Conservation (phyloP, 2,113 vertebrate species). For the Clarias batrachus region DNA sequence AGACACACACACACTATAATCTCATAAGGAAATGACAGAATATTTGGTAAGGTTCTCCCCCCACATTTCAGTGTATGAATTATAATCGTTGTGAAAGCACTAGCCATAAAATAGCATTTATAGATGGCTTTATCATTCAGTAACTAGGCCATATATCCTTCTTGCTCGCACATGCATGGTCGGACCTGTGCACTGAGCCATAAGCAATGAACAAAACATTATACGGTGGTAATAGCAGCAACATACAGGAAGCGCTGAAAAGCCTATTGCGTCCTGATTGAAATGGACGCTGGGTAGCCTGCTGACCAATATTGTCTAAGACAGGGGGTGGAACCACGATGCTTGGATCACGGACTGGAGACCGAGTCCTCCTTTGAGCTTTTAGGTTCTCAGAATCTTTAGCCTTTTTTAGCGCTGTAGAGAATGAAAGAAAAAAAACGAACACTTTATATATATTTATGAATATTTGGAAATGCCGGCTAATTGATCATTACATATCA, state of each 20-base stretch:
- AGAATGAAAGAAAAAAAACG: background rate
- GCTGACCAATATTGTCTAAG: conserved; percentile 9
- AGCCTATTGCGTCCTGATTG: background rate
- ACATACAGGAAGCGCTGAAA: conserved; percentile 26
- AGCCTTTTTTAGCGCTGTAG: conserved; percentile 1
- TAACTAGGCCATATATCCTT: conserved; percentile 19
- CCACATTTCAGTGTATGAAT: conserved; percentile 27
- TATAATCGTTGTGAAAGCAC: conserved; percentile 14
- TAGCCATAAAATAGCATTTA: conserved; percentile 14
- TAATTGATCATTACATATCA: no score
- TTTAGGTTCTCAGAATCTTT: conserved; percentile 9
- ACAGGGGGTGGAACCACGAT: background rate
- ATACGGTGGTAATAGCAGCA: conserved; percentile 16
- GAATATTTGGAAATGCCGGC: background rate
- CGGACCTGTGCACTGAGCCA: background rate
- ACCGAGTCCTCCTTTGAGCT: background rate
- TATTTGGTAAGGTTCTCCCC: conserved; percentile 26
- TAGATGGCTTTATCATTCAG: background rate
- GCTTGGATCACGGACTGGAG: background rate
- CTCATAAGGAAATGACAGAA: conserved; percentile 26
- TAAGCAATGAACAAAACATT: background rate
- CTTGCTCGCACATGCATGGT: background rate
- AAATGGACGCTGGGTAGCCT: background rate
- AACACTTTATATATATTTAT: background rate
- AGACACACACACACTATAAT: background rate